Evolutionary conservation across 1,140 invertebrate genomes (phyloP), one percentile per base, ranked within the genome.

Genomic region (Periplaneta americana): DNA sequence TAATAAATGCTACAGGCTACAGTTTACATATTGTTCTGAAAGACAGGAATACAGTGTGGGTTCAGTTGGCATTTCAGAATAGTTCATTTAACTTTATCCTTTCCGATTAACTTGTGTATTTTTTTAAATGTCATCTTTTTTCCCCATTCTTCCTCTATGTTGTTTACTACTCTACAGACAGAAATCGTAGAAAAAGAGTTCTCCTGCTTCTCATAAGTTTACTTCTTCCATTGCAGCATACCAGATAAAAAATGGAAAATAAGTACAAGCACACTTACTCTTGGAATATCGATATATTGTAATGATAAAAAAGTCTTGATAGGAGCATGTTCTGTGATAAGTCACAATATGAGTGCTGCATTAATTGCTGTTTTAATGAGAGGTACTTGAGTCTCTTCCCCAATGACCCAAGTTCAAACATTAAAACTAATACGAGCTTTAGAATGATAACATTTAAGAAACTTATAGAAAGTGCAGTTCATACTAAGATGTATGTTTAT

Each of bases 351-450:
- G 37, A 39, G 1, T 66, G n/a, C 4, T 66, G 9, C n/a, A 66
- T n/a, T 66, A 6, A 11, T 28, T 48, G 17, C n/a, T 22, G 11
- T 66, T 66, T 66, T 36, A 78, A 78, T 78, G 35, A 28, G 3
- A 6, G n/a, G 76, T 11, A 78, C 76, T 78, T 82, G 81, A 66
- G 66, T 34, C 81, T 78, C 81, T 82, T 82, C 81, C 81, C 81
- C 81, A 33, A 31, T 78, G 81, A 78, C 78, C 33, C 81, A 82
- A 34, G 34, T 78, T 74, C 81, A 82, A 28, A 66, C 33, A 75
- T 80, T 75, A 80, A 78, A 78, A 31, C 10, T 17, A 78, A 78
- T 18, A 37, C 77, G 10, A 15, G 39, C 13, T 48, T 48, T 48
- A 18, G n/a, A 48, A 9, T 28, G 0, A n/a, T 66, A 66, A 66